Evolutionary conservation across 2,888 invertebrate species (phyloP).

Genomic region (Dermolepida albohirtum): DNA sequence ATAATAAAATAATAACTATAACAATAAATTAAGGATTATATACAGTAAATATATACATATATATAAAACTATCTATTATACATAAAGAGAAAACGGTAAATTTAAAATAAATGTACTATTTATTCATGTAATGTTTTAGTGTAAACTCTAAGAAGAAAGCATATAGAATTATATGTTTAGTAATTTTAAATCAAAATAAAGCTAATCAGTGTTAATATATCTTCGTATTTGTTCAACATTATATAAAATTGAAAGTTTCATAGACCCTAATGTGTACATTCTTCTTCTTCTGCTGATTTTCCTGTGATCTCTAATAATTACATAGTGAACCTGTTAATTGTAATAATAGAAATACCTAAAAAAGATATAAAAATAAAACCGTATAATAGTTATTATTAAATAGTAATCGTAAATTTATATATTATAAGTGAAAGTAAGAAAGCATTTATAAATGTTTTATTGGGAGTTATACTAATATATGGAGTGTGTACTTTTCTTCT

Average conservation of each 20-base stretch:
- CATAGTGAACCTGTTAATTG: conserved; percentile 17
- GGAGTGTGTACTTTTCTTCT: not conserved
- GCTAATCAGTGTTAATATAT: not conserved
- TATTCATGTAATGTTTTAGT: conserved; percentile 6
- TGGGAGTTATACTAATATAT: not conserved
- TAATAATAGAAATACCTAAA: conserved; percentile 1
- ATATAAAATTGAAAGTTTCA: too few relatives aligned
- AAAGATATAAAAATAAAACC: not conserved
- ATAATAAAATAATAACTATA: not conserved
- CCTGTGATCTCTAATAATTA: conserved; percentile 32
- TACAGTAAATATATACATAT: not conserved
- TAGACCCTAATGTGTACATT: not conserved
- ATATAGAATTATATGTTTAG: not conserved
- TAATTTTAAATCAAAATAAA: not conserved
- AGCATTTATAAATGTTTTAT: too few relatives aligned
- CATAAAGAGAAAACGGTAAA: not conserved
- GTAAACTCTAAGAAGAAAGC: not conserved
- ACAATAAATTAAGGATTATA: not conserved
- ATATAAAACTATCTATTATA: not conserved
- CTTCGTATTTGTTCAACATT: too few relatives aligned
- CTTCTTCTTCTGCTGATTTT: conserved; percentile 27
- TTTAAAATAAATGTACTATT: not conserved
- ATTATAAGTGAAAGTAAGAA: not conserved
- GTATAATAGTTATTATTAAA: not conserved
- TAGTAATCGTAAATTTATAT: conserved; percentile 15